phyloP scores from a whole-genome alignment of 2,113 vertebrate species.

The Himantopus leucocephalus region DNA sequence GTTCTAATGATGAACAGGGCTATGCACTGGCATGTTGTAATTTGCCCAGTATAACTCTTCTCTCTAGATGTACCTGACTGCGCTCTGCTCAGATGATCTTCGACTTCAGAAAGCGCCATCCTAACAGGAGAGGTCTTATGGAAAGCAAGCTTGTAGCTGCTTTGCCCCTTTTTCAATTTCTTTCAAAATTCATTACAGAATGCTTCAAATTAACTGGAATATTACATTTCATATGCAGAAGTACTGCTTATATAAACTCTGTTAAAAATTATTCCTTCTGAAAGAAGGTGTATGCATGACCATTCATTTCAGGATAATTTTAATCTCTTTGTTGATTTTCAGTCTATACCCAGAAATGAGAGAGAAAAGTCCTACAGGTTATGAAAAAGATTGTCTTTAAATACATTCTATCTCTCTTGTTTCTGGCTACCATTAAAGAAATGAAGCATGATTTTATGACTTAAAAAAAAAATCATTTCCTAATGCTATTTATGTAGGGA shows the following conservation, averaged over 20 bases:
- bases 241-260: background rate
- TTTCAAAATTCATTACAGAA: background rate
- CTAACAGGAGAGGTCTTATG: background rate
- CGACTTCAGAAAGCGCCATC: background rate
- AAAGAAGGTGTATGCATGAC: background rate
- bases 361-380: background rate
- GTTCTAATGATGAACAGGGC: background rate
- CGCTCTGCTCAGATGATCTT: background rate
- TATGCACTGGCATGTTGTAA: background rate
- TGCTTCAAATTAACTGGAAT: background rate
- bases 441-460: background rate
- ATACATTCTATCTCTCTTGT: background rate
- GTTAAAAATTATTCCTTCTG: background rate
- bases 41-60: background rate
- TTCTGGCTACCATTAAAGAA: background rate
- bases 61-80: background rate
- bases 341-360: background rate
- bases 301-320: background rate
- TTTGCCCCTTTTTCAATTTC: background rate
- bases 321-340: background rate
- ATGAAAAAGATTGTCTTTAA: background rate
- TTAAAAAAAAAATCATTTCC: background rate
- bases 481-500: background rate
- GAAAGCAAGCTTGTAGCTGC: background rate
- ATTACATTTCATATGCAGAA: background rate